These are phyloP conservation scores for Bungarus multicinctus DNA, from an alignment of 2,113 vertebrate genomes.

Conservation along the genomic window DNA sequence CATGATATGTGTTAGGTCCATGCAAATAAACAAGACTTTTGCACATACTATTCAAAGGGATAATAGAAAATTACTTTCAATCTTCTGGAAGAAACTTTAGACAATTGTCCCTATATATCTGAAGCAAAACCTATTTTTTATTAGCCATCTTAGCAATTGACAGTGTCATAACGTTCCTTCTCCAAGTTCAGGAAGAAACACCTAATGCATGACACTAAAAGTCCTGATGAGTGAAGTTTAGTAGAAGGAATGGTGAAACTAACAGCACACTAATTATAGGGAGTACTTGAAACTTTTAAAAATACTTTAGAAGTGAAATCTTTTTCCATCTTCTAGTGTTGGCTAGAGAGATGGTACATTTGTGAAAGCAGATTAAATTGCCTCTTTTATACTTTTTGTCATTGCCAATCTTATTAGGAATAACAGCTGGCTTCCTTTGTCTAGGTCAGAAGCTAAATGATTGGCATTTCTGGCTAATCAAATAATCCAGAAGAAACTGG, in stretches of 20 bases:
- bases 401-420: background rate
- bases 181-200: background rate
- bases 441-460: background rate
- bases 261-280: background rate
- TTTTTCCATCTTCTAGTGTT: background rate
- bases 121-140: background rate
- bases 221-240: background rate
- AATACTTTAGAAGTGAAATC: background rate
- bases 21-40: background rate
- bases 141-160: background rate
- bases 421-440: background rate
- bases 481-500: background rate
- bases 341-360: background rate
- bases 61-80: background rate
- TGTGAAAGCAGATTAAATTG: background rate
- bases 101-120: background rate
- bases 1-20: background rate
- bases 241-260: background rate
- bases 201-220: background rate
- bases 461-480: background rate
- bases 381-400: background rate
- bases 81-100: background rate
- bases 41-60: background rate
- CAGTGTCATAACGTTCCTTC: background rate
- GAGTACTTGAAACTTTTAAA: background rate